Evolutionary conservation across 92 coral and sea anemone genomes (phyloP).

Genomic region (Phenganax subtilis): DNA sequence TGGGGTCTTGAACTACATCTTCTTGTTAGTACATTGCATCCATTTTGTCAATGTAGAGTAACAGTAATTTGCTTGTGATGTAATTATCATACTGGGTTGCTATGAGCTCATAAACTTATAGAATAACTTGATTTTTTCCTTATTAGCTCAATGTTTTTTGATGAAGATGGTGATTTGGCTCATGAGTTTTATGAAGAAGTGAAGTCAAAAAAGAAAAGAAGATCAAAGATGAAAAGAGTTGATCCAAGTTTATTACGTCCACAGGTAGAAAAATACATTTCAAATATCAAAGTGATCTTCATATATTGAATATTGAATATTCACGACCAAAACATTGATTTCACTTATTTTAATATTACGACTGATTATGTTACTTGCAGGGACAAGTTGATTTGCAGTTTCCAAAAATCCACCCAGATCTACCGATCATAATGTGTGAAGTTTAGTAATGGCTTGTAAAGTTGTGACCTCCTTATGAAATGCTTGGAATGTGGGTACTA

Average conservation of each 20-base stretch:
- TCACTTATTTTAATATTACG: no score
- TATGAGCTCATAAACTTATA: not conserved
- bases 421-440: conserved; percentile 83
- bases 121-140: not conserved
- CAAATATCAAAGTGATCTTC: no score
- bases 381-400: conserved; percentile 69
- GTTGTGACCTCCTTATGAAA: no score
- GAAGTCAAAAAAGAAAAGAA: conserved; percentile 60
- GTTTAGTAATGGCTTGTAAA: conserved; percentile 27
- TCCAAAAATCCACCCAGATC: conserved; percentile 81
- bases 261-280: conserved; percentile 1
- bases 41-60: no score
- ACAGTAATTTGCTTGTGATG: not conserved
- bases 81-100: not conserved
- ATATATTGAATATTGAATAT: not conserved
- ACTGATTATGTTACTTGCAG: conserved; percentile 26
- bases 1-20: no score
- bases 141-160: conserved; percentile 86
- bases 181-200: conserved; percentile 99
- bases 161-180: conserved; percentile 97
- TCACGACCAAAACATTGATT: not conserved
- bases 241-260: conserved; percentile 36
- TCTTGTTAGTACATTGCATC: no score
- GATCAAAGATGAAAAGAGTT: conserved; percentile 72
- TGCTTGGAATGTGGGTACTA: no score